Evolutionary conservation across 1,140 invertebrate genomes (phyloP).

Genomic region (Drosophila novamexicana): DNA sequence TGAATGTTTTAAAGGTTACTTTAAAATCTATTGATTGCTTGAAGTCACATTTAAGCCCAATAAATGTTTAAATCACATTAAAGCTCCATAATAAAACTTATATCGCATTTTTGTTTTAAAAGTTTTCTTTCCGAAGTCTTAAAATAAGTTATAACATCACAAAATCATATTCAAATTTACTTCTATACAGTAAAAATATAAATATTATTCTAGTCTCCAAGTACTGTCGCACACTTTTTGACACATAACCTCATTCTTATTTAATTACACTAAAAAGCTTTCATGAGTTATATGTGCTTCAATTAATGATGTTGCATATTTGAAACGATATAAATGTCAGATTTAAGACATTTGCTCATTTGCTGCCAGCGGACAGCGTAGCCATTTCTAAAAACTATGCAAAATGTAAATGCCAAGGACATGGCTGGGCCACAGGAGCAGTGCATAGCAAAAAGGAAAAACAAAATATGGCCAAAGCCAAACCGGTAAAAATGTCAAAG

Average conservation of each 20-base stretch:
- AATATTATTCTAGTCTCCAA: too few relatives aligned
- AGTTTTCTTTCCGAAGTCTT: too few relatives aligned
- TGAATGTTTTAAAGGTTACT: too few relatives aligned
- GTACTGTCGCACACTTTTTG: too few relatives aligned
- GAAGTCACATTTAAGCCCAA: too few relatives aligned
- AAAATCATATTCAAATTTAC: too few relatives aligned
- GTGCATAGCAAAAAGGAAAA: conserved; percentile 2
- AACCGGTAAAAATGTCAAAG: conserved; percentile 67
- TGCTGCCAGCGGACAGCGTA: background rate
- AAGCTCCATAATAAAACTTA: too few relatives aligned
- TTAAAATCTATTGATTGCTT: too few relatives aligned
- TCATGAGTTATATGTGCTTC: background rate
- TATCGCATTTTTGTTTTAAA: too few relatives aligned
- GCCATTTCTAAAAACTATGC: conserved; percentile 9
- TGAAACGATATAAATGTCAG: background rate
- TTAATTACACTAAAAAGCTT: conserved; percentile 5
- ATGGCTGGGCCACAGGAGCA: conserved; percentile 9
- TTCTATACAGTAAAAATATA: too few relatives aligned
- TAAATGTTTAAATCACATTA: too few relatives aligned
- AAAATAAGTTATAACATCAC: too few relatives aligned
- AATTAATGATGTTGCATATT: background rate
- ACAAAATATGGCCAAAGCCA: conserved; percentile 40
- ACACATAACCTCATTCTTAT: background rate
- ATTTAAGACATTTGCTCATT: background rate
- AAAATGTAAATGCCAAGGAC: conserved; percentile 65